Evolutionary conservation across 2,888 invertebrate species (phyloP), one percentile per base, ranked within the genome.

Genomic region (Nudaria mundana): DNA sequence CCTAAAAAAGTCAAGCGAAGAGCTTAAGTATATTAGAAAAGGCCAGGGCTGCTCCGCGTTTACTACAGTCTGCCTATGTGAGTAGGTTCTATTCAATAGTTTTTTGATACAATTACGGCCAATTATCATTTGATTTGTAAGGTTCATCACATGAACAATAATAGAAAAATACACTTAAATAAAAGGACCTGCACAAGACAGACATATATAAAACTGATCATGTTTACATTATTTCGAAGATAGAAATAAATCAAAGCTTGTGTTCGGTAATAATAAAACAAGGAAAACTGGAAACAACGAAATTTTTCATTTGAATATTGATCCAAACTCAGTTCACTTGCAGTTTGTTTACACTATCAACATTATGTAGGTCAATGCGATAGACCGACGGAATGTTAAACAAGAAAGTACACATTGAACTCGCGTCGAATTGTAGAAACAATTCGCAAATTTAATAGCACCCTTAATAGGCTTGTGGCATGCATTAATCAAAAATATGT

Each of bases 391-490:
- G 59, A 59, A 47, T 25, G 4, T 46, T 52, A 50, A 31, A 61
- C 56, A 56, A 59, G 56, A 56, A 22, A 10, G 32, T 23, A 56
- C 35, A 47, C 44, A 44, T 30, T 54, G 70, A 63, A 70, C 70
- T 76, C 68, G 75, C 74, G 66, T 72, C n/a, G n/a, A n/a, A n/a
- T 53, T 43, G 16, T 43, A 55, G 39, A 58, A 61, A 54, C 52
- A 48, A 58, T 49, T 40, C 15, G 52, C 52, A 45, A 57, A 62
- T 63, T 45, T 52, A 63, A 61, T 52, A 46, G 30, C 16, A 51
- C 36, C 37, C 48, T 63, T 63, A 66, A 73, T 52, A 51, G 44
- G 40, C 46, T 48, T 42, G 56, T 52, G 52, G 51, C 65, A 69
- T 58, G 63, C 49, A 40, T 34, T 39, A 39, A 33, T 18, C 25